Base-by-base conservation (phyloP, 2,797 vertebrate species). In the Coregonus suidteri region DNA sequence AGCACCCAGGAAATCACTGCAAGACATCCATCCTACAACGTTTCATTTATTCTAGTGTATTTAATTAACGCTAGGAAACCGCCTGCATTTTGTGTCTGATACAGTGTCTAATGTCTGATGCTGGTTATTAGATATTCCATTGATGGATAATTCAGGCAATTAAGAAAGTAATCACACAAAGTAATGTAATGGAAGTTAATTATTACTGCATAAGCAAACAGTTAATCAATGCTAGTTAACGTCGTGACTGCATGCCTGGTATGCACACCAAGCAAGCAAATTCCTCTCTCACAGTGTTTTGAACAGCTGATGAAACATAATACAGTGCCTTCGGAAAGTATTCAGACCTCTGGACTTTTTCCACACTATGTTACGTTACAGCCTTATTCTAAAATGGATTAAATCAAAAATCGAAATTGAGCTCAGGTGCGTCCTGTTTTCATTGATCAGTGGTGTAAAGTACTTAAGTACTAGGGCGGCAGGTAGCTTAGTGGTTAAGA, bases 121-220 rank as follows among this genome's bases (percentile, higher is more conserved):
- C 97, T 98, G 97, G 96, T 99, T 99, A 99, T 99, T 99, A 99
- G 97, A 99, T 99, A 99, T 99, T 98, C 98, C 99, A 99, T 99
- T 98, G 97, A 99, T 99, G 98, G 97, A 99, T 99, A 99, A 99
- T 99, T 98, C 98, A 99, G 97, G 96, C 97, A 99, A 99, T 99
- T 99, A 99, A 99, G 98, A 99, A 99, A 99, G 98, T 99, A 99
- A 99, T 99, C 98, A 99, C 97, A 99, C 98, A 99, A 99, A 99
- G 97, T 99, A 99, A 99, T 98, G 98, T 99, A 99, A 99, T 99
- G 97, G 97, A 99, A 99, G 98, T 99, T 99, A 98, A 99, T 99
- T 99, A 99, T 99, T 99, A 99, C 98, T 97, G 97, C 97, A 98
- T 99, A 99, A 99, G 97, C 97, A 99, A 99, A 99, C 98, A 99